Evolutionary conservation across 2,113 vertebrate species (phyloP), one percentile per base, ranked within the genome.

Genomic region (Pitta sordida): DNA sequence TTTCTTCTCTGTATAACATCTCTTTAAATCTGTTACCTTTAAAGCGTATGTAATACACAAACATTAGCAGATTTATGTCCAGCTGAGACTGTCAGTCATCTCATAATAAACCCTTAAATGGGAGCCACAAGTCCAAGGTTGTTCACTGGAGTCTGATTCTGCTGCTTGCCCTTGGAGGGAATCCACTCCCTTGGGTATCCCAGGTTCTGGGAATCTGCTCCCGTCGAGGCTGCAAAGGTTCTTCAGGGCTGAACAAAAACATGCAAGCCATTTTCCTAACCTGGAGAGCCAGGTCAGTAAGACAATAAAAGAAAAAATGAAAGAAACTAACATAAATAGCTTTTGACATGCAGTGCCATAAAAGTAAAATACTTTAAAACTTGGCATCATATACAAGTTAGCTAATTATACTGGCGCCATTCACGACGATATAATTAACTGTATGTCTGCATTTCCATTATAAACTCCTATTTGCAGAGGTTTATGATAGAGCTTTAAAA

Each of bases 321-420:
- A 94, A 89, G 78, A 91, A 94, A 77, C 30, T 70, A 83, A 88
- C 73, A 94, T 83, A 94, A 94, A 81, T 78, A 94, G 89, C 23
- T 81, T 96, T 94, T 94, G 95, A 96, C 96, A 96, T 96, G 91
- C 76, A 91, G 64, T 84, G 49, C 96, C 95, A 64, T 97, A 97
- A 97, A 97, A 97, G 86, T 91, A 94, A 95, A 94, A 96, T 91
- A 95, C 93, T 97, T 97, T 84, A 94, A 97, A 97, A 96, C 97
- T 97, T 97, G 97, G 97, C 97, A 95, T 94, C 94, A 91, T 88
- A 92, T 84, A 94, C 94, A 95, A 89, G 94, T 80, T 96, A 96
- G 95, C 94, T 97, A 98, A 98, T 97, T 97, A 98, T 93, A 94
- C 94, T 97, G 97, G 97, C 97, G 97, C 98, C 97, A 26, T 97